Evolutionary conservation across 2,113 vertebrate genomes (phyloP), one percentile per base, ranked within the genome.

Genomic region (Pomatostomus ruficeps): DNA sequence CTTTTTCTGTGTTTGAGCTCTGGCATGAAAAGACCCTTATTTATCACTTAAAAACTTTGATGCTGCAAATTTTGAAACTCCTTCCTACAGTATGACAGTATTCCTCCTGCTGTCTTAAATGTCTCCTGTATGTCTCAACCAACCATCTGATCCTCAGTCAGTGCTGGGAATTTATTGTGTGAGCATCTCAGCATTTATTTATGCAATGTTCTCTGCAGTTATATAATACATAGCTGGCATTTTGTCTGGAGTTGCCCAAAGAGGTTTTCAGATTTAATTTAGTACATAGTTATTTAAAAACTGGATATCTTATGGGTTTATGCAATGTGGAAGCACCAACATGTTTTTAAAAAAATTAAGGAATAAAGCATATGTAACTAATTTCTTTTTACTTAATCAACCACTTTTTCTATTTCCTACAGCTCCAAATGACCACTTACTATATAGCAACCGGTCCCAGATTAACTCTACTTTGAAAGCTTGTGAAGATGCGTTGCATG

Each of bases 401-500:
- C 33, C 7, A 6, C 4, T 95, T 89, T 93, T 88, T 84, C 33
- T 79, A 3, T 88, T 95, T 73, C 13, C 83, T 88, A 20, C 97
- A 99, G 99, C 98, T 92, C 98, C 99, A 67, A 97, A 97, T 88
- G 99, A 99, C 97, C 98, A 99, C 94, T 98, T 99, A 89, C 96
- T 99, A 65, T 99, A 98, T 88, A 98, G 98, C 93, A 99, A 99
- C 92, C 98, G 99, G 80, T 99, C 99, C 73, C 98, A 98, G 97
- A 99, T 99, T 96, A 98, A 99, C 93, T 98, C 98, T n/a, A 98
- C 98, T 80, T 97, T 99, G 96, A 98, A 98, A 88, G 98, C 96
- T 68, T 98, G 98, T 86, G 98, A 99, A 68, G 97, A 98, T 40
- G 99, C 98, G 0, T 87, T 99, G 93, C 97, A 93, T 1, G 99